Percentiles rank a stretch among this genome's conserved stretches.
Conservation (phyloP, 2,888 invertebrate species). For the Lithophane socia region DNA sequence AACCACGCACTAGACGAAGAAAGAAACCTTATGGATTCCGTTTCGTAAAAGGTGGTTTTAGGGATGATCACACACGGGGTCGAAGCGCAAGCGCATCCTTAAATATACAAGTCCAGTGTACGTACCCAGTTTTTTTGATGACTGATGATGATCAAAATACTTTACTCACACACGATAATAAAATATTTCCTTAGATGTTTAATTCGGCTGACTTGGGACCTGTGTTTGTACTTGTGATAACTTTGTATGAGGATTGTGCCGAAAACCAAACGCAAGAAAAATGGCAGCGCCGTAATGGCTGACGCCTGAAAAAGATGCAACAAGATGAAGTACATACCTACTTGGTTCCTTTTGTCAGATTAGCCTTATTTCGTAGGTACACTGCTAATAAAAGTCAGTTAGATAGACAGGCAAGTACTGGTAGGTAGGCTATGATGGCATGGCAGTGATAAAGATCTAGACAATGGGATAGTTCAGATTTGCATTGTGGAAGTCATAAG, state of each 20-base stretch:
- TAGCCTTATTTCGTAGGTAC: background rate
- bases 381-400: background rate
- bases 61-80: no score
- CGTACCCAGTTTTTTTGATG: background rate
- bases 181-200: slow-evolving; percentile 83
- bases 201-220: slow-evolving; percentile 72
- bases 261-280: slow-evolving; percentile 82
- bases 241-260: slow-evolving; percentile 84
- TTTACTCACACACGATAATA: slow-evolving; percentile 86
- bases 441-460: background rate
- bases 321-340: background rate
- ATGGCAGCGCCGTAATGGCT: slow-evolving; percentile 83
- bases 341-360: background rate
- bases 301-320: slow-evolving; percentile 78
- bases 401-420: no score
- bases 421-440: background rate
- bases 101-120: background rate
- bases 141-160: background rate
- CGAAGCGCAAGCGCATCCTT: background rate
- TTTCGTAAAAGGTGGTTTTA: background rate
- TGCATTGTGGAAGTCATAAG: background rate
- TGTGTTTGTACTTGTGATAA: slow-evolving; percentile 83
- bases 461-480: background rate
- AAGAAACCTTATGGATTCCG: background rate
- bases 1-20: no score